A percentile compares a stretch with the other conserved stretches of the same genome.
These are phyloP conservation scores for Pelusios castaneus DNA, from an alignment of 2,113 vertebrate species.

Conservation along the genomic window DNA sequence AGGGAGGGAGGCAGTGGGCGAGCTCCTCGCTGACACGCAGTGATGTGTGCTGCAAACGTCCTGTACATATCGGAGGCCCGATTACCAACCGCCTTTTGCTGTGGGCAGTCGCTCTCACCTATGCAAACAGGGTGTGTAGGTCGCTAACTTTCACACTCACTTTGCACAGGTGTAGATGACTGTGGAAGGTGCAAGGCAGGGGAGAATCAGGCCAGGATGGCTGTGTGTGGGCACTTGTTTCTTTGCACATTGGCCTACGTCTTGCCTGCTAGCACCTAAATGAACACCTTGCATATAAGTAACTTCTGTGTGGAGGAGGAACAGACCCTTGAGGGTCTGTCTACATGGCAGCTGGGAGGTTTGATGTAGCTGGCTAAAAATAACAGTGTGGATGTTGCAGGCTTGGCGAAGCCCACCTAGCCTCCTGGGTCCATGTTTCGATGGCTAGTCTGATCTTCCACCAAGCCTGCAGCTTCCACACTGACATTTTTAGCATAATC, in stretches of 20 bases:
- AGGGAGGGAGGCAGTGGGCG: neutral
- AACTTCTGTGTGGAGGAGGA: neutral
- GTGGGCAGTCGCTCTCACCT: neutral
- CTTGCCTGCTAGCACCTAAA: too few relatives aligned
- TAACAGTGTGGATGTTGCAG: neutral
- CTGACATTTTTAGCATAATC: too few relatives aligned
- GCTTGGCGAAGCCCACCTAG: too few relatives aligned
- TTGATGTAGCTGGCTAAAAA: too few relatives aligned
- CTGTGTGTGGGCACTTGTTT: neutral
- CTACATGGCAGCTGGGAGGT: too few relatives aligned
- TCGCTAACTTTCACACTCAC: neutral
- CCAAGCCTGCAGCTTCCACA: too few relatives aligned
- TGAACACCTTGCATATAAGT: neutral
- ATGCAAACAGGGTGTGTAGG: fast-evolving
- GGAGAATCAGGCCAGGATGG: neutral
- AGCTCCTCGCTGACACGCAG: fast-evolving
- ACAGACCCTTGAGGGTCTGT: too few relatives aligned
- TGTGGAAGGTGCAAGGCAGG: neutral
- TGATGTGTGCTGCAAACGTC: neutral
- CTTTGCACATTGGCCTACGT: neutral
- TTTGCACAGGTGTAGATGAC: neutral
- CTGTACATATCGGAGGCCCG: fast-evolving
- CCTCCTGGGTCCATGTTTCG: too few relatives aligned
- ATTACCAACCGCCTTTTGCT: neutral
- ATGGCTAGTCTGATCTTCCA: neutral